Evolutionary conservation across 2,113 vertebrate species (phyloP).

Genomic region (Symphodus melops): DNA sequence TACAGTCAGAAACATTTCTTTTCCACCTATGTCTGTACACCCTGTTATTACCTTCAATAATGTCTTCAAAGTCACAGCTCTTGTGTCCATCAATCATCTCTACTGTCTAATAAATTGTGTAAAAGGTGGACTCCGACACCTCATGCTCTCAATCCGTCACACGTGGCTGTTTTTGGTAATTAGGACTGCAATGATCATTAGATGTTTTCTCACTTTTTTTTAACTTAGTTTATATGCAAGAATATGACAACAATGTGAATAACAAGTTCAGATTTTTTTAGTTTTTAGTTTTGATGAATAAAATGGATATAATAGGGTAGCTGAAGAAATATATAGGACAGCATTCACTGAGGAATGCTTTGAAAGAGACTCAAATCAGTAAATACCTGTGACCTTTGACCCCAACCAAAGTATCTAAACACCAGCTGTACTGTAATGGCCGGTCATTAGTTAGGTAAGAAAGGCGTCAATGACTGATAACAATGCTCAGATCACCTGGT

Average conservation of each 20-base stretch:
- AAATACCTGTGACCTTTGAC: constrained; percentile 49
- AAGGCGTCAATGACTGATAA: neutral
- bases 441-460: constrained; percentile 54
- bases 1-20: constrained; percentile 12
- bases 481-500: constrained; percentile 55
- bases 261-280: neutral
- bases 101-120: constrained; percentile 19
- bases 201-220: neutral
- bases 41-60: neutral
- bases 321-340: neutral
- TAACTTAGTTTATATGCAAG: too few relatives aligned
- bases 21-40: neutral
- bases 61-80: neutral
- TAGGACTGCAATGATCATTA: neutral
- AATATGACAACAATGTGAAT: neutral
- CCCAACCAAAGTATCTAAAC: constrained; percentile 29
- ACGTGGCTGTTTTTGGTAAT: neutral
- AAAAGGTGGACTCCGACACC: constrained; percentile 12
- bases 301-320: neutral
- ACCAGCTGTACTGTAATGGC: constrained; percentile 52
- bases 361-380: constrained; percentile 16
- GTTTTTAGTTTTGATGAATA: neutral
- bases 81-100: constrained; percentile 6
- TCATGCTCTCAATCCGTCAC: constrained; percentile 22
- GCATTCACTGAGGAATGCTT: constrained; percentile 22